Evolutionary conservation across 2,888 invertebrate species (phyloP), one percentile per base, ranked within the genome.

Genomic region (Agrochola circellaris): DNA sequence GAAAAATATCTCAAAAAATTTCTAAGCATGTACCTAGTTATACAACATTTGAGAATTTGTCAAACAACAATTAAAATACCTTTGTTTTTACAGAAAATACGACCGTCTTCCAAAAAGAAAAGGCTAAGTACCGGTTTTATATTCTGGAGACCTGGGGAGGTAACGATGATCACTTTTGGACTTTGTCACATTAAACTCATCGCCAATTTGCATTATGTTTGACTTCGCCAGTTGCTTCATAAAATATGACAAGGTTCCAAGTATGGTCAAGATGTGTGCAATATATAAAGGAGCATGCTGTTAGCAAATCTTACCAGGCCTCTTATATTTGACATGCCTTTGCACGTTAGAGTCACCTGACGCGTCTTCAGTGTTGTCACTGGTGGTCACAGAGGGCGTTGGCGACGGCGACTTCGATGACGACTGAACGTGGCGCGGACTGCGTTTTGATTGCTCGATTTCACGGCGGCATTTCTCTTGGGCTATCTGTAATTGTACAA

Each of bases 391-490:
- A 30, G 89, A 81, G 11, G 87, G 87, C 17, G 90, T 86, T 20
- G 89, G 90, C 3, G 90, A 88, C 2, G 91, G 88, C 15, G 88
- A 80, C n/a, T 81, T 87, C 20, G 90, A 87, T 1, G 91, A 80
- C 0, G 92, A 76, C 45, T 85, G 79, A 23, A 87, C 88, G 82
- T 92, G 93, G 0, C 96, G 94, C 0, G 95, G 95, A 30, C 92
- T 92, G 11, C 93, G 93, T 79, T 93, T 94, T 0, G 95, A 91
- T 78, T 94, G 94, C 79, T 96, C 95, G 75, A 96, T 93, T 85
- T 96, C 96, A 30, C 96, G 96, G 0, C 95, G 93, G 81, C 96
- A 96, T 78, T 94, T 95, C 90, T 95, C 96, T 90, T 95, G 95
- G 26, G 96, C 93, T 42, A 96, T 93, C 96, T 96, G 48, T 30